Evolutionary conservation across 2,113 vertebrate species (phyloP).

Genomic region (Ptilorrhoa leucosticta): DNA sequence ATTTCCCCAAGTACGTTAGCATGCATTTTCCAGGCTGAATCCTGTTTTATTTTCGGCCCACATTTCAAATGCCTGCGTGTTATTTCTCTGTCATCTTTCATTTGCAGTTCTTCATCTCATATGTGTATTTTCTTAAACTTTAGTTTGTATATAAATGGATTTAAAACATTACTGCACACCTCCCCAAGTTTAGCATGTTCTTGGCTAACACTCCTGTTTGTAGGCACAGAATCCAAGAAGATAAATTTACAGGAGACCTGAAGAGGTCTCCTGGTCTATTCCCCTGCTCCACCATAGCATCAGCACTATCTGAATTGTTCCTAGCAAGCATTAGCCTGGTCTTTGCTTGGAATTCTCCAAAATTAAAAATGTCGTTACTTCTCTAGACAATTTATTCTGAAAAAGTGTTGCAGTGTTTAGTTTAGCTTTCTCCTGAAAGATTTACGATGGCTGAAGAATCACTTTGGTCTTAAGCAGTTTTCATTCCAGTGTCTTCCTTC

Average conservation of each 20-base stretch:
- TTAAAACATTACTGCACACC: conserved; percentile 33
- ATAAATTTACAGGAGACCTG: neutral
- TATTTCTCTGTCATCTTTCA: conserved; percentile 50
- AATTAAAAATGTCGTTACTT: neutral
- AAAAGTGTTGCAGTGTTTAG: neutral
- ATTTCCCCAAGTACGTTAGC: conserved; percentile 24
- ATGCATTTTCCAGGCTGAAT: conserved; percentile 34
- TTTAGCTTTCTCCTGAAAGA: neutral
- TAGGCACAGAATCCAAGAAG: neutral
- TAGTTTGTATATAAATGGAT: conserved; percentile 32
- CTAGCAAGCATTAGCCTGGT: neutral
- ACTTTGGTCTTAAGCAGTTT: neutral
- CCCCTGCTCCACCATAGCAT: neutral
- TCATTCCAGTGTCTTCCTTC: neutral
- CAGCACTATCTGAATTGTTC: neutral
- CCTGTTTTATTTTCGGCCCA: conserved; percentile 1
- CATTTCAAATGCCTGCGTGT: conserved; percentile 21
- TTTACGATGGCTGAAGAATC: neutral
- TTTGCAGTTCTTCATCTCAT: conserved; percentile 40
- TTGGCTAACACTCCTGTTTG: neutral
- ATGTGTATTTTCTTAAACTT: conserved; percentile 53
- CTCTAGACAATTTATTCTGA: neutral
- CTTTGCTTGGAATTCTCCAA: neutral
- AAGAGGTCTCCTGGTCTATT: neutral
- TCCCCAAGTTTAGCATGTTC: conserved; percentile 33